Percentiles rank a stretch among this genome's conserved stretches.
phyloP scores from a whole-genome alignment of 2,113 vertebrate genomes.

The Lepus americanus region DNA sequence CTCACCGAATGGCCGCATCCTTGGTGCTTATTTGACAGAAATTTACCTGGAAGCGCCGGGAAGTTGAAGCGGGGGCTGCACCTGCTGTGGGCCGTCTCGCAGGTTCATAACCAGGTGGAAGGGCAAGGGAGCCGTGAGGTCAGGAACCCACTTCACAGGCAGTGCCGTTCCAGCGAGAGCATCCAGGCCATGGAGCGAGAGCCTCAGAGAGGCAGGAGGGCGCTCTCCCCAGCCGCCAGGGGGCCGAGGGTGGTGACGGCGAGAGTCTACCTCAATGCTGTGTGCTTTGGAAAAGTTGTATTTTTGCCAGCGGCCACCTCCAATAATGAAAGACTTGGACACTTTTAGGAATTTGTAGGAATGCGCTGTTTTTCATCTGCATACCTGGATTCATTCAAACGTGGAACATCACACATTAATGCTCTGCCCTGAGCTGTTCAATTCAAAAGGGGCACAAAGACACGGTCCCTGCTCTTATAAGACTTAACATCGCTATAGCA shows the following conservation, averaged over 20 bases:
- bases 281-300: neutral
- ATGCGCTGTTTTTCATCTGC: neutral
- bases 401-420: conserved; percentile 2
- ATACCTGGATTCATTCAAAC: neutral
- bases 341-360: neutral
- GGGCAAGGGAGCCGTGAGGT: too few relatives aligned
- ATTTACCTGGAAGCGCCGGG: too few relatives aligned
- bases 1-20: too few relatives aligned
- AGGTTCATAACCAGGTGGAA: too few relatives aligned
- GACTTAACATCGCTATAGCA: neutral
- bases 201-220: too few relatives aligned
- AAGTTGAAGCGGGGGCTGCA: too few relatives aligned
- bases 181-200: too few relatives aligned
- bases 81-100: too few relatives aligned
- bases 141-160: too few relatives aligned
- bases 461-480: neutral
- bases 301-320: conserved; percentile 1
- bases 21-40: too few relatives aligned
- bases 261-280: neutral
- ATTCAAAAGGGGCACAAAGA: conserved; percentile 29
- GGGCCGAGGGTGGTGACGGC: neutral
- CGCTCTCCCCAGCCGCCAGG: neutral
- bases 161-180: too few relatives aligned
- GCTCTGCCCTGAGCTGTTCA: neutral
- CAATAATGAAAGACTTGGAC: conserved; percentile 23